Base-by-base conservation (phyloP, 1,140 invertebrate genomes). In the Zaprionus inermis region DNA sequence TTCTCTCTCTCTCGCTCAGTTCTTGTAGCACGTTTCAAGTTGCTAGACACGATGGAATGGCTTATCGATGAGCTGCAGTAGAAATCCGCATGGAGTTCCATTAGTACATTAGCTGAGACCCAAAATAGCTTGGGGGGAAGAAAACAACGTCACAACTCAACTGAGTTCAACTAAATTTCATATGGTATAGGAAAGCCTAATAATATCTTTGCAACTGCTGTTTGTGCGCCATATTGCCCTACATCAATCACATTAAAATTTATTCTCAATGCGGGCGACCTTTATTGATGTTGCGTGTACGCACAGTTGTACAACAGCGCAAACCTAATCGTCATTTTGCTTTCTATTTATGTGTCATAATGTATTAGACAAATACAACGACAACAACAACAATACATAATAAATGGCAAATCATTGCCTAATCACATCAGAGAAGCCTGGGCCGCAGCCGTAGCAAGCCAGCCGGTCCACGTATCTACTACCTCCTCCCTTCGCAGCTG, bases 391-490 rank as follows among this genome's bases (percentile, higher is more conserved):
- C 11, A 20, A 51, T n/a, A 28, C 38, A 41, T 18, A 51, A 56
- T 52, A 69, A 69, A 69, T 75, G 60, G 66, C 70, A 85, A 86
- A 79, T 85, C 78, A 78, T 79, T 63, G 77, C 73, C 81, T 84
- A 77, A 84, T 83, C 80, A 79, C 73, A 79, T 79, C 58, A 68
- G 63, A n/a, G 63, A 51, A 32, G 49, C 32, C 34, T 10, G 22
- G 9, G 10, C 20, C 34, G 1, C 2, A 16, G 14, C 41, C n/a
- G n/a, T n/a, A n/a, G n/a, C n/a, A n/a, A n/a, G n/a, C n/a, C n/a
- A n/a, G n/a, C n/a, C n/a, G n/a, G n/a, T n/a, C n/a, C n/a, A n/a
- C n/a, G n/a, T n/a, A n/a, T n/a, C n/a, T n/a, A n/a, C n/a, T n/a
- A n/a, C n/a, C n/a, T n/a, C n/a, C n/a, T n/a, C 6, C 14, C 67